phyloP scores from a whole-genome alignment of 2,113 vertebrate genomes.

The Noturus placidus region DNA sequence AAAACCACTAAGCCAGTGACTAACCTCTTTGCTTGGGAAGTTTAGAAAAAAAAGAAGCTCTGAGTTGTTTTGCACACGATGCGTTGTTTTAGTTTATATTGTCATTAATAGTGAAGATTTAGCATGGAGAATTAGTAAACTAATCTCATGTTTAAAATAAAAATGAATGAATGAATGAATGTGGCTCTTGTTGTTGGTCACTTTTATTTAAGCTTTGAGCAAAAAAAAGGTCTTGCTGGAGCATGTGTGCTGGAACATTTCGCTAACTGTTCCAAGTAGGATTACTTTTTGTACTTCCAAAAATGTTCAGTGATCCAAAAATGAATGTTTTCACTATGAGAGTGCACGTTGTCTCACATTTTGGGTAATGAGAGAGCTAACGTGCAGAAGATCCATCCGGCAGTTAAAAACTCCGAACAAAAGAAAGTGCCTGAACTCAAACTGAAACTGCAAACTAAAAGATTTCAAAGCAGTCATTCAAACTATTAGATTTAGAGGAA shows the following conservation, averaged over 20 bases:
- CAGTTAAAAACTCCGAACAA: background rate
- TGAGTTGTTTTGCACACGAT: background rate
- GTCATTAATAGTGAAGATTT: background rate
- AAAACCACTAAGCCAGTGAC: conserved; percentile 13
- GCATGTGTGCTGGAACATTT: conserved; percentile 66
- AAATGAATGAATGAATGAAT: background rate
- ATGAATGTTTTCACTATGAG: conserved; percentile 52
- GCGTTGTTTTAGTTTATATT: background rate
- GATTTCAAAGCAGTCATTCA: background rate
- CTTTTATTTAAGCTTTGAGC: background rate
- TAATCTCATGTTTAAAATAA: background rate
- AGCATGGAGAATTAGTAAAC: background rate
- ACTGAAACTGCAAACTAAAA: conserved; percentile 17
- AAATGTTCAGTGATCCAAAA: conserved; percentile 46
- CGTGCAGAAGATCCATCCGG: conserved; percentile 20
- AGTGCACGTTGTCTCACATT: conserved; percentile 41
- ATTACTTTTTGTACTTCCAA: conserved; percentile 48
- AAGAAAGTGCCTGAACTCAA: conserved; percentile 25
- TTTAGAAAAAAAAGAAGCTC: background rate
- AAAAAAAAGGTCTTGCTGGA: conserved; percentile 21
- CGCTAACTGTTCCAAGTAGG: conserved; percentile 43
- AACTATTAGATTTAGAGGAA: background rate
- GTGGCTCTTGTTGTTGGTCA: background rate
- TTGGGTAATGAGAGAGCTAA: conserved; percentile 26
- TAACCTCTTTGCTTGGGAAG: conserved; percentile 3